phyloP scores from a whole-genome alignment of 2,797 vertebrate genomes.

The Naso thynnoides region DNA sequence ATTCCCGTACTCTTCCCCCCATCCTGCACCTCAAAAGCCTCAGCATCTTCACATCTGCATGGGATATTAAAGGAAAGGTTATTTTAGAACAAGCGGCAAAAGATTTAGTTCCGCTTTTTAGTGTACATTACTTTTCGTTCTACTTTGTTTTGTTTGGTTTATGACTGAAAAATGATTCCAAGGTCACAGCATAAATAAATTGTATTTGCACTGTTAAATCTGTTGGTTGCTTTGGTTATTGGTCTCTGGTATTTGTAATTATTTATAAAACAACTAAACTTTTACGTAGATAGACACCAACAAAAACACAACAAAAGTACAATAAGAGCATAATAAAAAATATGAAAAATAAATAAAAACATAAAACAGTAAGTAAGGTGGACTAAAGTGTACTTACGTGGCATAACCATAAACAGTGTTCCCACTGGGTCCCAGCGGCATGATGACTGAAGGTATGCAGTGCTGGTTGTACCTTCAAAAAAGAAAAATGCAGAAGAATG shows the following conservation, averaged over 20 bases:
- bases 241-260: not conserved
- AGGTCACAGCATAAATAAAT: not conserved
- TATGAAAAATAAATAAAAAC: no score
- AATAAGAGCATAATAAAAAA: no score
- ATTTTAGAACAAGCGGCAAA: not conserved
- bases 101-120: not conserved
- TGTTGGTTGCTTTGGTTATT: not conserved
- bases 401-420: constrained; percentile 93
- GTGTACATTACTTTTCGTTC: not conserved
- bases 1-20: constrained; percentile 92
- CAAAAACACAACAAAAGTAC: no score
- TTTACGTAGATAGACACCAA: no score
- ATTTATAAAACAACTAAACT: constrained; percentile 2
- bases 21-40: constrained; percentile 92
- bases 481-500: constrained; percentile 29
- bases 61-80: not conserved
- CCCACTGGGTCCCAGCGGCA: constrained; percentile 86
- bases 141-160: not conserved
- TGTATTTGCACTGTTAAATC: not conserved
- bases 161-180: not conserved
- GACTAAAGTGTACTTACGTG: constrained; percentile 87
- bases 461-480: constrained; percentile 87
- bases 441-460: constrained; percentile 84
- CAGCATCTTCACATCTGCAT: constrained; percentile 89
- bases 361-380: no score